phyloP scores from a whole-genome alignment of 2,888 invertebrate species.

The Drosophila mulleri region DNA sequence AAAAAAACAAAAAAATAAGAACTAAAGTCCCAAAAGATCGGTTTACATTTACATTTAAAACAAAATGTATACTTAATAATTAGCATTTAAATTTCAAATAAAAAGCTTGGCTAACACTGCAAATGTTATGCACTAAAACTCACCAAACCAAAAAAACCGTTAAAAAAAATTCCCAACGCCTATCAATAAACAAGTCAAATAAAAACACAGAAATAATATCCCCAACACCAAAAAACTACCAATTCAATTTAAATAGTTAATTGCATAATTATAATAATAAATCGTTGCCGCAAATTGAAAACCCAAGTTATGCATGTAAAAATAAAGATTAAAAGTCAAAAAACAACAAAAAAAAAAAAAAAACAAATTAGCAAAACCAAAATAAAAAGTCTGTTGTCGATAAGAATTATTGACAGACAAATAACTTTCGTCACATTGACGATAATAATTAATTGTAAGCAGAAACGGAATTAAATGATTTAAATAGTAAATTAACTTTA shows the following conservation, averaged over 20 bases:
- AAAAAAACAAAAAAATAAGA: conserved; percentile 21
- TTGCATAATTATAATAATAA: conserved; percentile 73
- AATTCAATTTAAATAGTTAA: conserved; percentile 76
- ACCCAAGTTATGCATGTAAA: conserved; percentile 71
- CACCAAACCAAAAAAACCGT: conserved; percentile 27
- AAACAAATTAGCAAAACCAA: conserved; percentile 60
- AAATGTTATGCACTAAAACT: conserved; percentile 67
- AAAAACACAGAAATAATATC: background rate
- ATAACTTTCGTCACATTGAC: conserved; percentile 86
- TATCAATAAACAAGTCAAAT: conserved; percentile 21
- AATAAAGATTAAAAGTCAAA: conserved; percentile 34
- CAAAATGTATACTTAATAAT: conserved; percentile 61
- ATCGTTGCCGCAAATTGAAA: conserved; percentile 66
- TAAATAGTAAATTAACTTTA: conserved; percentile 76
- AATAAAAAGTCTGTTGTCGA: conserved; percentile 84
- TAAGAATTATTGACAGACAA: conserved; percentile 85
- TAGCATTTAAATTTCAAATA: conserved; percentile 72
- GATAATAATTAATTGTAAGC: conserved; percentile 84
- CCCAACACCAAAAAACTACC: conserved; percentile 50
- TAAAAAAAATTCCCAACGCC: conserved; percentile 52
- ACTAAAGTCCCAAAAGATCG: conserved; percentile 51
- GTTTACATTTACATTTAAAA: conserved; percentile 64
- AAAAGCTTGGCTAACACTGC: conserved; percentile 67
- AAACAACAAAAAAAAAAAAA: conserved; percentile 37
- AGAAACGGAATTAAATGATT: conserved; percentile 79